Base-by-base conservation (phyloP, 2,888 invertebrate genomes). In the Leptinotarsa haldemani region DNA sequence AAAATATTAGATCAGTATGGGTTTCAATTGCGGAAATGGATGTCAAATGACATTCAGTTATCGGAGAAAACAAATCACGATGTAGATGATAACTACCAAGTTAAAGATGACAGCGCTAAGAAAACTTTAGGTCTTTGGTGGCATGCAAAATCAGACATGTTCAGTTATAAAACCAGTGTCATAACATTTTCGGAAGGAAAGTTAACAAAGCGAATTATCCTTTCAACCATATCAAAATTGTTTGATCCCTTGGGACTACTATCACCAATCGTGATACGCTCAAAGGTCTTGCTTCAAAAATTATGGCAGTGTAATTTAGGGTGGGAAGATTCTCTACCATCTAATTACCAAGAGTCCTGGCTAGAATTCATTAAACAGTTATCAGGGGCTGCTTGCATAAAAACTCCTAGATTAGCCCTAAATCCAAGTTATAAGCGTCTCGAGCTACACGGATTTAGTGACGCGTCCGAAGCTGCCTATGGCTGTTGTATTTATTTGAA, bases 221-320 rank as follows among this genome's bases (percentile, higher is more conserved):
- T 69, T 30, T 22, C 69, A 16, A 48, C 63, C 18, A 63, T 47
- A 1, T 48, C 69, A 13, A 22, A 63, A 63, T 63, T 69, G 18
- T 69, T 63, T n/a, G 63, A 69, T 20, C 63, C 63, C 7, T 52
- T 64, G n/a, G 63, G 69, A 30, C 18, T 63, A 3, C 1, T 69
- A 47, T 61, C 63, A 5, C 63, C 63, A 25, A 25, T 50, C 25
- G 40, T 50, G 25, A 25, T 69, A 61, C 22, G 50, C 30, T 30
- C 69, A 5, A 69, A 69, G n/a, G 16, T 69, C 4, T 52, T 69
- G 18, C 13, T 69, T 20, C 69, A 69, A 63, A 48, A 63, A 61
- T n/a, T 69, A 63, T 69, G 69, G 40, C 61, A 69, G 15, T 20
- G 61, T 47, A 46, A 64, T 13, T 22, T 69, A n/a, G n/a, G 9